These are phyloP conservation scores for Urophycis tenuis DNA, from an alignment of 2,797 vertebrate species.

Conservation along the genomic window DNA sequence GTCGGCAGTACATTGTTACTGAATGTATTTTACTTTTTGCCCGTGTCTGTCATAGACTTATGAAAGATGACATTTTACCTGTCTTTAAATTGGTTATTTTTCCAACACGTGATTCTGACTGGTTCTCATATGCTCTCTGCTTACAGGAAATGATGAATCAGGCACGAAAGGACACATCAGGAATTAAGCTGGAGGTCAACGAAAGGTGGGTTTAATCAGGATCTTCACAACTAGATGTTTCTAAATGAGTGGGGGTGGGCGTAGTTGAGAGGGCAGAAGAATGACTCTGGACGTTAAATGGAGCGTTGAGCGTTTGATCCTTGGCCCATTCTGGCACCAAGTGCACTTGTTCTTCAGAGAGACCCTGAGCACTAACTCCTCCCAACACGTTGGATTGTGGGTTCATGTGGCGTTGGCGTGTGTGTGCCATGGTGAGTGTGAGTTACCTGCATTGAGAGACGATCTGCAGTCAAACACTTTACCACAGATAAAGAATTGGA, in stretches of 20 bases:
- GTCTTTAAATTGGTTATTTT: not conserved
- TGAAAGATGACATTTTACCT: no score
- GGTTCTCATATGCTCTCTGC: constrained; percentile 17
- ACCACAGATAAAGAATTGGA: no score
- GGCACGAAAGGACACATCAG: constrained; percentile 82
- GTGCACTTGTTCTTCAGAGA: not conserved
- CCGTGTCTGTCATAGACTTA: no score
- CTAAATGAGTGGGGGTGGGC: not conserved
- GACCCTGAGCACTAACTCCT: not conserved
- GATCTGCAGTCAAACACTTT: not conserved
- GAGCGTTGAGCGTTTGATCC: not conserved
- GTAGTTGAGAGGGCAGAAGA: not conserved
- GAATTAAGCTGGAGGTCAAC: constrained; percentile 92
- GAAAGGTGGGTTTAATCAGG: constrained; percentile 79
- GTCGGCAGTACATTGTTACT: no score
- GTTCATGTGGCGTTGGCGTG: not conserved
- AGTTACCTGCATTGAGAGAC: not conserved
- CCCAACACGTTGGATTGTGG: not conserved
- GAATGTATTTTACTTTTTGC: no score
- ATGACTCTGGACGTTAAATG: not conserved
- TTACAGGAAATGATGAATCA: constrained; percentile 95
- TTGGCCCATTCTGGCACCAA: not conserved
- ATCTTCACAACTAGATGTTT: not conserved
- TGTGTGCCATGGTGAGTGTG: not conserved
- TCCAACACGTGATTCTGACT: not conserved